These are phyloP conservation scores for Hipparchia semele DNA, from an alignment of 2,888 invertebrate genomes.

Conservation along the genomic window DNA sequence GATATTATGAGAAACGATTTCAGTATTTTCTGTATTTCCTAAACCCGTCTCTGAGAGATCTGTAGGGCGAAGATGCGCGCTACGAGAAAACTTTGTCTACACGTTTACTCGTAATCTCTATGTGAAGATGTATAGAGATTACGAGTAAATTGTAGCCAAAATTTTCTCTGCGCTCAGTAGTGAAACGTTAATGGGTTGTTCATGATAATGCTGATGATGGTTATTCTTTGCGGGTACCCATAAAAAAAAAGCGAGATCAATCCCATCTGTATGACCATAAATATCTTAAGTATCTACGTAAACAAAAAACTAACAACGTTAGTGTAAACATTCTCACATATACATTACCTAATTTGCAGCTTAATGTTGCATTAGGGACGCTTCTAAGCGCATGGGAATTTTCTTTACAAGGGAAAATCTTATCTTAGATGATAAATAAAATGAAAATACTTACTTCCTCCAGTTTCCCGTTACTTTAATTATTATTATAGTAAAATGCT, in stretches of 20 bases:
- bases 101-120: too few species aligned
- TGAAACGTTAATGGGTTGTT: too few species aligned
- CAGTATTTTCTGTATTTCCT: neutral
- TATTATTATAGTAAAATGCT: too few species aligned
- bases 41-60: too few species aligned
- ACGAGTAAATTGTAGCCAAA: too few species aligned
- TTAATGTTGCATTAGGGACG: constrained; percentile 68
- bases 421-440: constrained; percentile 10
- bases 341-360: constrained; percentile 75
- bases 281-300: constrained; percentile 40
- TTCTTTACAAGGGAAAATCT: constrained; percentile 49
- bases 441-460: neutral
- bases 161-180: too few species aligned
- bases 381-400: constrained; percentile 65
- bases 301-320: constrained; percentile 50
- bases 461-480: neutral
- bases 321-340: constrained; percentile 72
- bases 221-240: too few species aligned
- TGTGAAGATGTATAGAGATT: too few species aligned
- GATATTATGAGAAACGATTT: neutral
- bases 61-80: too few species aligned
- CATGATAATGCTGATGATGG: too few species aligned
- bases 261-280: constrained; percentile 48
- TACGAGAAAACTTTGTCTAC: too few species aligned
- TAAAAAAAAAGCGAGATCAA: neutral